Evolutionary conservation across 2,888 invertebrate species (phyloP), one percentile per base, ranked within the genome.

Genomic region (Cephalotes varians): DNA sequence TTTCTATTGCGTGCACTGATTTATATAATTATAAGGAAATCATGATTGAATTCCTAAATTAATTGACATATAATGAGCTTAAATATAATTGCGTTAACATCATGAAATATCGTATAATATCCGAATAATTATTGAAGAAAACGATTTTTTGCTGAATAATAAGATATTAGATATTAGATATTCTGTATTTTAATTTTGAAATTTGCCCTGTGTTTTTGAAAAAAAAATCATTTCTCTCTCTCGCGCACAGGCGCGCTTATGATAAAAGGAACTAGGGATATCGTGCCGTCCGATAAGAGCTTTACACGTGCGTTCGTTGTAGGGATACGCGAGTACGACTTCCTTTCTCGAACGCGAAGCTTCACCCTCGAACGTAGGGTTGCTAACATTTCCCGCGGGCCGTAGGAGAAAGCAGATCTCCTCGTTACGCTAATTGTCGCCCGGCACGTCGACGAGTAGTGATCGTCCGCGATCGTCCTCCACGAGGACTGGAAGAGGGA

Each of bases 391-490:
- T 76, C 86, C 83, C 31, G 62, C 73, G 82, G 89, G 85, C 81
- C 65, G 74, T 86, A 87, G 83, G 72, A 67, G 90, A 86, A 77
- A 44, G 83, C 77, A 72, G 87, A 79, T 90, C 71, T 71, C 89
- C 90, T 92, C 90, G 91, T 93, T 93, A 92, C 91, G 90, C 92
- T 93, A 93, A 93, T 93, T 93, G 93, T 93, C 92, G 88, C 88
- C 73, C 72, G 81, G 67, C 72, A 72, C 54, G 28, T 25, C 37
- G 25, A 18, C 49, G n/a, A 44, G n/a, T 12, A 40, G 40, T 12
- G 12, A 40, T 76, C 40, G 74, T 62, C 37, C 79, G 73, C 85
- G 67, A 80, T 76, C n/a, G n/a, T n/a, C n/a, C 80, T 72, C 54
- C 56, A 37, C 65, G 49, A 80, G 71, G 18, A 40, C 25, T 21